A percentile compares a stretch with the other conserved stretches of the same genome.
These are phyloP conservation scores for Danionella cerebrum DNA, from an alignment of 2,113 vertebrate genomes.

Conservation along the genomic window DNA sequence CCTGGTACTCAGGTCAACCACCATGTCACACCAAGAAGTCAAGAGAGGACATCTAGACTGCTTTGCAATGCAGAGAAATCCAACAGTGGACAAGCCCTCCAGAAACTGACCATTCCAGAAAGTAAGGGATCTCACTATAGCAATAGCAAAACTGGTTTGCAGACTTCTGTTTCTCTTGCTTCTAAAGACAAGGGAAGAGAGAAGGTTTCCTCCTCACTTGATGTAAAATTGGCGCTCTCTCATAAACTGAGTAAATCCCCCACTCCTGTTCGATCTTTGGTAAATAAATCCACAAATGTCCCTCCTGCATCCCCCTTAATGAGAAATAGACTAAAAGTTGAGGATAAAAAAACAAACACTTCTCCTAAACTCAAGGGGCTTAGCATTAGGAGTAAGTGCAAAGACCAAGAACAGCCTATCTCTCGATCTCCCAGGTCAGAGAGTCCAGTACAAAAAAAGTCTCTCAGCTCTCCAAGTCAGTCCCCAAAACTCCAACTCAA, in stretches of 20 bases:
- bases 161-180: constrained; percentile 9
- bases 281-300: constrained; percentile 50
- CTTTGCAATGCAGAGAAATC: constrained; percentile 13
- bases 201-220: constrained; percentile 27
- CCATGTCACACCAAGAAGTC: constrained; percentile 21
- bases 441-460: constrained; percentile 55
- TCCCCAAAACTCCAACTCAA: constrained; percentile 48
- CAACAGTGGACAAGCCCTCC: constrained; percentile 16
- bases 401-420: constrained; percentile 47
- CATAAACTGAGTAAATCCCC: constrained; percentile 44
- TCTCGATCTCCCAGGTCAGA: constrained; percentile 37
- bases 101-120: constrained; percentile 37
- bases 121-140: constrained; percentile 52
- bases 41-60: constrained; percentile 25
- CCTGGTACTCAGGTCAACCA: constrained; percentile 2
- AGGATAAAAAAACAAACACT: constrained; percentile 51
- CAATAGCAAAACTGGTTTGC: constrained; percentile 29
- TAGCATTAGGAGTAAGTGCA: constrained; percentile 67
- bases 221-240: constrained; percentile 45
- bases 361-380: constrained; percentile 71
- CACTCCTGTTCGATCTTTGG: constrained; percentile 40
- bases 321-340: constrained; percentile 51
- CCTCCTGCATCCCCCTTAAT: constrained; percentile 51
- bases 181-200: constrained; percentile 59
- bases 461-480: constrained; percentile 51